These are phyloP conservation scores for Bolinopsis microptera DNA, from an alignment of 37 sponge, comb jelly and placozoan species.

Conservation along the genomic window DNA sequence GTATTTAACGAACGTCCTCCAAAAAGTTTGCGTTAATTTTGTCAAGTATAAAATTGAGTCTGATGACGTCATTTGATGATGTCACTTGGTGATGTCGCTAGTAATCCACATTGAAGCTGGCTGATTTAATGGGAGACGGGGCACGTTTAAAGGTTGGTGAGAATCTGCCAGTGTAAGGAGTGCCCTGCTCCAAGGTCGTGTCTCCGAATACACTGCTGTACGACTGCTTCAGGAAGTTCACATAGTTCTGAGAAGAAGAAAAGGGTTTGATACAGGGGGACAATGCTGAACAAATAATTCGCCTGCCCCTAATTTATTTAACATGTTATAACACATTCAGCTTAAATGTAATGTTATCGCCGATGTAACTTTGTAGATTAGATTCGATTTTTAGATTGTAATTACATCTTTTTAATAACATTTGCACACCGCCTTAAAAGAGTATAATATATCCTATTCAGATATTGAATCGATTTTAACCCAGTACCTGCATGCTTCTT, in stretches of 20 bases:
- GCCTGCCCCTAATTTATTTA: not conserved
- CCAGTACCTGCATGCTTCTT: conserved; percentile 79
- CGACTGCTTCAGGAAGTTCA: conserved; percentile 90
- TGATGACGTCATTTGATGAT: not conserved
- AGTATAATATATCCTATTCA: too few relatives aligned
- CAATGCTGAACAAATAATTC: not conserved
- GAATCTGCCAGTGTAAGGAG: not conserved
- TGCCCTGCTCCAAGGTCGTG: conserved; percentile 26
- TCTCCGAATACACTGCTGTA: conserved; percentile 87
- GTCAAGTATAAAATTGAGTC: not conserved
- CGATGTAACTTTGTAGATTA: too few relatives aligned
- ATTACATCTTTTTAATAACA: too few relatives aligned
- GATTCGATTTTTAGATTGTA: too few relatives aligned
- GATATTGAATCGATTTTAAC: not conserved
- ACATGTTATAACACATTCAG: not conserved
- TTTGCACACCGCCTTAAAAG: too few relatives aligned
- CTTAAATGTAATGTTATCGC: too few relatives aligned
- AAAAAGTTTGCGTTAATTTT: not conserved
- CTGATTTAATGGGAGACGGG: conserved; percentile 29
- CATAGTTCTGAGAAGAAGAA: conserved; percentile 78
- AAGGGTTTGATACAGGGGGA: not conserved
- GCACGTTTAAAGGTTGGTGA: conserved; percentile 44
- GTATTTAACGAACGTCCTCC: not conserved
- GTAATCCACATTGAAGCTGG: not conserved
- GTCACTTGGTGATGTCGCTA: not conserved